phyloP scores from a whole-genome alignment of 2,888 invertebrate genomes.

The Eupithecia dodoneata region DNA sequence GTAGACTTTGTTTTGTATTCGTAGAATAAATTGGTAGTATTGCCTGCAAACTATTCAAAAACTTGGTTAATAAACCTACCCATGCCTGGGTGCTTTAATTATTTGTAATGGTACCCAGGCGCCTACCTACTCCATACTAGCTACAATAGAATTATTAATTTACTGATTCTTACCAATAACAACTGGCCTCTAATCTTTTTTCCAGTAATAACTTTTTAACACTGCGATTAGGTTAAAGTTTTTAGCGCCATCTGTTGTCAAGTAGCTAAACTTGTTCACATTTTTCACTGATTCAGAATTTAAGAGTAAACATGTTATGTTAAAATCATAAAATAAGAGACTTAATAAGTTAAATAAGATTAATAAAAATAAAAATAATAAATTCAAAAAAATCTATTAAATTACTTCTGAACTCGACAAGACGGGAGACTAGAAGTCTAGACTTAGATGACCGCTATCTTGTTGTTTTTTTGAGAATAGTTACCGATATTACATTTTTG shows the following conservation, averaged over 20 bases:
- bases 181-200: background rate
- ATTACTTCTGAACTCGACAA: background rate
- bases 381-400: background rate
- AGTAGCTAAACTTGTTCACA: conserved; percentile 24
- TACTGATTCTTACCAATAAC: background rate
- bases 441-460: background rate
- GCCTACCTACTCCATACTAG: background rate
- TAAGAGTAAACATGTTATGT: background rate
- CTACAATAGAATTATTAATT: background rate
- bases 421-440: no score
- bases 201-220: background rate
- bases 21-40: conserved; percentile 1
- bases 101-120: background rate
- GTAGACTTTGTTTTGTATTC: background rate
- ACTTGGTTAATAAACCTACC: no score
- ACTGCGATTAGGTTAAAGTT: background rate
- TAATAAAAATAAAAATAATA: no score
- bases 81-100: background rate
- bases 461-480: background rate
- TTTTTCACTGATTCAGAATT: background rate
- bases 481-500: no score
- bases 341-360: background rate
- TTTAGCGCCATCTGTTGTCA: conserved; percentile 35
- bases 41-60: background rate
- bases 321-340: background rate